These are phyloP conservation scores for Meandrina meandrites DNA, from an alignment of 92 coral and sea anemone genomes.

Conservation along the genomic window DNA sequence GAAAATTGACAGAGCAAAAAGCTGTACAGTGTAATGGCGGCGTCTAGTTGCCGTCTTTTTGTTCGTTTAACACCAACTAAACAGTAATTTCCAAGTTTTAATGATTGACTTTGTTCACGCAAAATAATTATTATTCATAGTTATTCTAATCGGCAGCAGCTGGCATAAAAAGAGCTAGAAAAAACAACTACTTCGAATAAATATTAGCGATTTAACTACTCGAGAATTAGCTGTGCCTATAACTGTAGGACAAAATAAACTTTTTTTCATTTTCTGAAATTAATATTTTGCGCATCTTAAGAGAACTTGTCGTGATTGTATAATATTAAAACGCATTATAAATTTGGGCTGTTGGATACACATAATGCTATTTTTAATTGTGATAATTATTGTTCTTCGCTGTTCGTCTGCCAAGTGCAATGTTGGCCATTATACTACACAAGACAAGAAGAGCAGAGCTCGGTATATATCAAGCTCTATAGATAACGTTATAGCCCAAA, in stretches of 20 bases:
- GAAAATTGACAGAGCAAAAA: background rate
- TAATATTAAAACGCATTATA: background rate
- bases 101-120: background rate
- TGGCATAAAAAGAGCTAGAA: background rate
- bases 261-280: background rate
- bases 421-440: background rate
- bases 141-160: background rate
- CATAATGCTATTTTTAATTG: background rate
- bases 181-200: background rate
- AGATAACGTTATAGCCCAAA: too few species aligned
- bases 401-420: background rate
- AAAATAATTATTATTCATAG: slow-evolving; percentile 1
- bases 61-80: background rate
- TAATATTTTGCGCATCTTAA: background rate
- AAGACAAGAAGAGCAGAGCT: background rate
- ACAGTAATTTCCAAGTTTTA: background rate
- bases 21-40: background rate
- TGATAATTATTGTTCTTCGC: background rate
- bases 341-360: background rate
- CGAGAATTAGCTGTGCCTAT: background rate
- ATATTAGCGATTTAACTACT: background rate
- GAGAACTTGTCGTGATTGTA: background rate
- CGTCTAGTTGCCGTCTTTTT: background rate
- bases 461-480: background rate
- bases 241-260: background rate